A percentile compares a stretch with the other conserved stretches of the same genome.
phyloP scores from a whole-genome alignment of 2,888 invertebrate species.

The Epistrophe eligans region DNA sequence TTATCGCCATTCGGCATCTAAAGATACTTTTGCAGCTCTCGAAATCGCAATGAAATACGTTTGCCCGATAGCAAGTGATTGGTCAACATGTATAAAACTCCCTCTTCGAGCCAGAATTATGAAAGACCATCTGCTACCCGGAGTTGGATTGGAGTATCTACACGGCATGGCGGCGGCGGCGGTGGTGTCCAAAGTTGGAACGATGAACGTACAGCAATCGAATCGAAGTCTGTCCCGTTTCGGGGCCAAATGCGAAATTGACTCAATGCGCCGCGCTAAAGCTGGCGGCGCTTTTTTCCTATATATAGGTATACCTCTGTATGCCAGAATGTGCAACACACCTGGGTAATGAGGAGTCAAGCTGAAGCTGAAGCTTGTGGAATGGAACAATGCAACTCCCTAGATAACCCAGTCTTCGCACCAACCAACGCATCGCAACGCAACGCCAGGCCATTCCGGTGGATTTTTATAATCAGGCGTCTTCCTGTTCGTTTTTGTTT shows the following conservation, averaged over 20 bases:
- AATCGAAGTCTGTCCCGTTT: slow-evolving; percentile 56
- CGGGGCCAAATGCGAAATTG: slow-evolving; percentile 65
- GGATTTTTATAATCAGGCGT: slow-evolving; percentile 69
- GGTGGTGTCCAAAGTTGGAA: slow-evolving; percentile 6
- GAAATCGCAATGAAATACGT: slow-evolving; percentile 79
- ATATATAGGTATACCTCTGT: slow-evolving; percentile 15
- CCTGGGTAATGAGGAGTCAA: slow-evolving; percentile 70
- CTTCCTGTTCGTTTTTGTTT: slow-evolving; percentile 57
- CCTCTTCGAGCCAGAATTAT: slow-evolving; percentile 36
- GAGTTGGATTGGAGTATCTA: not conserved
- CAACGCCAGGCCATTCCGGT: slow-evolving; percentile 55
- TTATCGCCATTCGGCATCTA: slow-evolving; percentile 75
- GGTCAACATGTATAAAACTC: slow-evolving; percentile 77
- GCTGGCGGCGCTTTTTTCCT: slow-evolving; percentile 63
- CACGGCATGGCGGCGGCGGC: not conserved
- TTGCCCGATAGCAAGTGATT: slow-evolving; percentile 81
- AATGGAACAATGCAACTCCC: slow-evolving; percentile 48
- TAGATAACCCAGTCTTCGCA: slow-evolving; percentile 31
- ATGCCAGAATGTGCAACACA: slow-evolving; percentile 54
- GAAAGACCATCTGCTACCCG: slow-evolving; percentile 61
- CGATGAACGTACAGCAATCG: slow-evolving; percentile 34
- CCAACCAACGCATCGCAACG: slow-evolving; percentile 8
- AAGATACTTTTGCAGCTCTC: slow-evolving; percentile 59
- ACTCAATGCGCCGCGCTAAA: slow-evolving; percentile 57
- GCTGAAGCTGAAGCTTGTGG: not conserved